Percentiles rank a stretch among this genome's conserved stretches.
phyloP scores from a whole-genome alignment of 2,113 vertebrate species.

The Oryzias woworae region DNA sequence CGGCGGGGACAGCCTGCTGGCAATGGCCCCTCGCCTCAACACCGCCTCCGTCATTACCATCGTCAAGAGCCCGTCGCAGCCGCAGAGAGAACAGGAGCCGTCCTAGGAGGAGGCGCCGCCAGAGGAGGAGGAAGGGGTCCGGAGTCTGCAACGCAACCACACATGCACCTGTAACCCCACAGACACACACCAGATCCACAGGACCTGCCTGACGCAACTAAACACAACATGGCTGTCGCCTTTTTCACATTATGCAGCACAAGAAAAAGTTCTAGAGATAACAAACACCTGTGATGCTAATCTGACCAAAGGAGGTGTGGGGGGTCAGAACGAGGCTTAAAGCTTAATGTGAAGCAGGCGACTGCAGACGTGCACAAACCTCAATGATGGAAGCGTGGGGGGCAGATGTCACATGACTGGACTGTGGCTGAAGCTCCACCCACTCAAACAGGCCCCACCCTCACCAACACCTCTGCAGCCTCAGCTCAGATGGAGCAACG shows the following conservation, averaged over 20 bases:
- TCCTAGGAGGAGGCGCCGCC: slow-evolving; percentile 67
- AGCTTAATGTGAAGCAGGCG: slow-evolving; percentile 27
- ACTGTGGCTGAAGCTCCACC: slow-evolving; percentile 38
- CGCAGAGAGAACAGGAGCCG: slow-evolving; percentile 74
- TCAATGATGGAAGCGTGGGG: background rate
- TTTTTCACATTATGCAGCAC: slow-evolving; percentile 29
- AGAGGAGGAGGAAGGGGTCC: slow-evolving; percentile 5
- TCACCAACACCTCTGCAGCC: slow-evolving; percentile 5
- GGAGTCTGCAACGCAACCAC: slow-evolving; percentile 55
- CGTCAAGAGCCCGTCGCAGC: slow-evolving; percentile 90
- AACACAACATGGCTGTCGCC: slow-evolving; percentile 45
- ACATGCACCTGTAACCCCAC: slow-evolving; percentile 38
- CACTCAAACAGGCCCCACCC: slow-evolving; percentile 20
- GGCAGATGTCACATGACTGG: background rate
- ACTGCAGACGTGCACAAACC: slow-evolving; percentile 9
- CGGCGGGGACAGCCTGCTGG: slow-evolving; percentile 84
- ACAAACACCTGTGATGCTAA: too few species aligned
- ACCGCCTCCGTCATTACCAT: slow-evolving; percentile 90
- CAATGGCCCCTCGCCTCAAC: slow-evolving; percentile 88
- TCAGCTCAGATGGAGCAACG: background rate
- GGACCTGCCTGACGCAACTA: slow-evolving; percentile 31
- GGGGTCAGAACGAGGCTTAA: background rate
- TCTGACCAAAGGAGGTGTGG: background rate
- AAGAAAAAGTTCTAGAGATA: background rate
- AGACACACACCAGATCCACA: slow-evolving; percentile 28